A percentile compares a stretch with the other conserved stretches of the same genome.
Evolutionary conservation across 2,888 invertebrate genomes (phyloP).

Genomic region (Ernsta delagoae): DNA sequence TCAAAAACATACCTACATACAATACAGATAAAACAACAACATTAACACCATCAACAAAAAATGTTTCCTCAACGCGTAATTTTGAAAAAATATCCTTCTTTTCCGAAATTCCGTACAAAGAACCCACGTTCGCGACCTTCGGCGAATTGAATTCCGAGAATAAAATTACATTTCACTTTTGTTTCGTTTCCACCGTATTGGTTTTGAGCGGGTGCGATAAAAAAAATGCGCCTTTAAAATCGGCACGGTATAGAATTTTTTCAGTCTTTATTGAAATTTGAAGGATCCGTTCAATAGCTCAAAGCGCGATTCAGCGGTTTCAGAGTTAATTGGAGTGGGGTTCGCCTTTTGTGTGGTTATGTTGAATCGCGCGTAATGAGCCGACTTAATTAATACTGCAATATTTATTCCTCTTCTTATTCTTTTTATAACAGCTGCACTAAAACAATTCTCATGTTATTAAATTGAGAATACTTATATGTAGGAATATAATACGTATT

Average conservation of each 20-base stretch:
- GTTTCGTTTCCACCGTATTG: constrained; percentile 29
- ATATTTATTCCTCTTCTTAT: constrained; percentile 12
- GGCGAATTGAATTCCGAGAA: constrained; percentile 25
- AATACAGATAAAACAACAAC: neutral
- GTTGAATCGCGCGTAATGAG: constrained; percentile 27
- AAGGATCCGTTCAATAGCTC: constrained; percentile 29
- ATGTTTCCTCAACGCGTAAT: neutral
- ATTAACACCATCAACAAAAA: neutral
- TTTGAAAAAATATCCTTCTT: constrained; percentile 2
- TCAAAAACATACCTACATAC: too few relatives aligned
- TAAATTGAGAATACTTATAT: too few relatives aligned
- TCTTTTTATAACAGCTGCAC: too few relatives aligned
- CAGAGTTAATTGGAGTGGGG: constrained; percentile 34
- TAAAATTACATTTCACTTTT: constrained; percentile 32
- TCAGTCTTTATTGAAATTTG: constrained; percentile 32
- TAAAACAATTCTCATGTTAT: too few relatives aligned
- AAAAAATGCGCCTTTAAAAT: neutral
- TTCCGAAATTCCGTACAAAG: neutral
- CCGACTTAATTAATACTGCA: constrained; percentile 28
- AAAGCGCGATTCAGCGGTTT: constrained; percentile 31
- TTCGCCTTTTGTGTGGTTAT: constrained; percentile 27
- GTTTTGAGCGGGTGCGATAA: constrained; percentile 4
- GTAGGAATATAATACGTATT: too few relatives aligned
- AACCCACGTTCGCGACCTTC: constrained; percentile 14
- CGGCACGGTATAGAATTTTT: constrained; percentile 8